phyloP scores from a whole-genome alignment of 2,113 vertebrate genomes.

The Pagrus major region DNA sequence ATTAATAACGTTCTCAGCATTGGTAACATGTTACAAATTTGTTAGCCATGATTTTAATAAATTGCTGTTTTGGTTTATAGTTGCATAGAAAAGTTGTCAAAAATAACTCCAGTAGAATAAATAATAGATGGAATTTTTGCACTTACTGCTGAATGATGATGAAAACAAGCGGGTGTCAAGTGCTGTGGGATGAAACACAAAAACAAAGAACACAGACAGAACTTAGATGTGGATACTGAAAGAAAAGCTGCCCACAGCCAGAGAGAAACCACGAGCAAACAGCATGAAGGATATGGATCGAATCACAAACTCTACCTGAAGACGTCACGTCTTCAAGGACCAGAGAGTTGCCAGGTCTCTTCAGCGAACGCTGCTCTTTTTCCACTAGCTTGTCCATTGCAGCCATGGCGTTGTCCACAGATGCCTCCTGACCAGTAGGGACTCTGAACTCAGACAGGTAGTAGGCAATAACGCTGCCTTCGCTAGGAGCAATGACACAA shows the following conservation, averaged over 20 bases:
- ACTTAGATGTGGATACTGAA: not conserved
- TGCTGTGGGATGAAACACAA: constrained; percentile 56
- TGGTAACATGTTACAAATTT: not conserved
- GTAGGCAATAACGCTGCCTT: constrained; percentile 86
- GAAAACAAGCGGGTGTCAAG: constrained; percentile 68
- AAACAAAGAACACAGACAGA: not conserved
- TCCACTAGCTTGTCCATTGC: constrained; percentile 34
- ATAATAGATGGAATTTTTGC: not conserved
- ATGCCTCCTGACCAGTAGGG: constrained; percentile 60
- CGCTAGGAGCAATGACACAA: constrained; percentile 62
- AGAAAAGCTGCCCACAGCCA: not conserved
- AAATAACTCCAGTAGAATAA: not conserved
- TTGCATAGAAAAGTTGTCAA: not conserved
- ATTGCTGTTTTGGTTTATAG: not conserved
- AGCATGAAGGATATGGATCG: not conserved
- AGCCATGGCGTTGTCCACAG: constrained; percentile 69
- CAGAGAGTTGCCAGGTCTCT: constrained; percentile 15
- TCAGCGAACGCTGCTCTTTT: not conserved
- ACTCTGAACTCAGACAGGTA: constrained; percentile 84
- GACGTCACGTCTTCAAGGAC: constrained; percentile 56
- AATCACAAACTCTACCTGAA: constrained; percentile 70
- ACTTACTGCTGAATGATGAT: constrained; percentile 68
- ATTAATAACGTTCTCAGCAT: not conserved
- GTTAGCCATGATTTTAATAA: not conserved
- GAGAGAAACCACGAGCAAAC: not conserved